phyloP scores from a whole-genome alignment of 2,113 vertebrate species.

The Gobius niger region DNA sequence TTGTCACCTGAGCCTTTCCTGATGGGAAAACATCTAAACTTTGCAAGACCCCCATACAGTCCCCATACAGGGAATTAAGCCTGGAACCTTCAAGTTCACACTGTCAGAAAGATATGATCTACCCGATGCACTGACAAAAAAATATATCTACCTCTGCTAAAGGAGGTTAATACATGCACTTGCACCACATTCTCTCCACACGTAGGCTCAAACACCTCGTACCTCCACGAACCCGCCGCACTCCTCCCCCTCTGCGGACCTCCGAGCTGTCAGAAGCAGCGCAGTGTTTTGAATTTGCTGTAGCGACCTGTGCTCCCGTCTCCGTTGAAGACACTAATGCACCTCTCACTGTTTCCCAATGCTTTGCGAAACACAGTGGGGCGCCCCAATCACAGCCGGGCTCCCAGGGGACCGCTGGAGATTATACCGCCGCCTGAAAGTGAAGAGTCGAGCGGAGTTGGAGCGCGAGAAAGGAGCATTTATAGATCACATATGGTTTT shows the following conservation, averaged over 20 bases:
- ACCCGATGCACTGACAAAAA: too few relatives aligned
- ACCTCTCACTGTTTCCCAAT: constrained; percentile 26
- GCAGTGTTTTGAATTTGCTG: constrained; percentile 4
- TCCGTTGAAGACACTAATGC: constrained; percentile 23
- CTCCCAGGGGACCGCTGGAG: constrained; percentile 22
- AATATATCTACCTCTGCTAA: not conserved
- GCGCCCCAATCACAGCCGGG: constrained; percentile 17
- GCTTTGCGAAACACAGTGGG: constrained; percentile 37
- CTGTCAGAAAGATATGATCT: too few relatives aligned
- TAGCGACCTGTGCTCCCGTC: constrained; percentile 10
- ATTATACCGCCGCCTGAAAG: constrained; percentile 11
- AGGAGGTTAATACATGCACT: not conserved
- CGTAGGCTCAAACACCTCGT: not conserved
- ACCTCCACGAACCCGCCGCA: not conserved
- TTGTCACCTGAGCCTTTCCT: too few relatives aligned
- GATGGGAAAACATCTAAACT: too few relatives aligned
- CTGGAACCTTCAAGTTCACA: too few relatives aligned
- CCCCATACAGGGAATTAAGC: too few relatives aligned
- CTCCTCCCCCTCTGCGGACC: not conserved
- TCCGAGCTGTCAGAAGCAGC: constrained; percentile 5
- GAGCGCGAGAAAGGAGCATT: not conserved
- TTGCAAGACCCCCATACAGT: too few relatives aligned
- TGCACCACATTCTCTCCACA: constrained; percentile 12
- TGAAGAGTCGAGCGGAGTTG: not conserved
- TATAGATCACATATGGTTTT: not conserved